Evolutionary conservation across 1,140 invertebrate genomes (phyloP).

Genomic region (Drosophila sp.): DNA sequence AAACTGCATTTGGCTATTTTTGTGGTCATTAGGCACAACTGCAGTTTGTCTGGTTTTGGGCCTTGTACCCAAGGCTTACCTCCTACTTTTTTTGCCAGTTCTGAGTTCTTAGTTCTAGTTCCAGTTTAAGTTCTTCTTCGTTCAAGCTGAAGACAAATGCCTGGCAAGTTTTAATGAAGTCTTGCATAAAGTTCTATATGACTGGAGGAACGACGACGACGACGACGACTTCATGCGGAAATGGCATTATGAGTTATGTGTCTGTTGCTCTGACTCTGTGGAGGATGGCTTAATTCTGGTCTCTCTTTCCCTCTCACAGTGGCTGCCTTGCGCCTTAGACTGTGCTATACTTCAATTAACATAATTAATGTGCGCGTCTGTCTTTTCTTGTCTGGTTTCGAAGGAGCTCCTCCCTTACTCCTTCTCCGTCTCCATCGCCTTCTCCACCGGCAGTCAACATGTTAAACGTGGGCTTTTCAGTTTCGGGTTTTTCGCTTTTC

Average conservation of each 20-base stretch:
- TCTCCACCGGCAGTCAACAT: neutral
- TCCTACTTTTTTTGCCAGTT: neutral
- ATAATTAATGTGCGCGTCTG: constrained; percentile 68
- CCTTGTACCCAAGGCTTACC: neutral
- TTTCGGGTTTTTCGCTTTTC: constrained; percentile 13
- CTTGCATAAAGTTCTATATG: constrained; percentile 37
- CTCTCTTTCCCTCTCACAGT: constrained; percentile 3
- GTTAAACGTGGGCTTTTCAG: constrained; percentile 4
- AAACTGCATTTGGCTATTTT: constrained; percentile 74
- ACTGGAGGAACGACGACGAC: constrained; percentile 22
- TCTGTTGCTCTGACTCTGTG: constrained; percentile 43
- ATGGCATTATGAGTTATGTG: constrained; percentile 77
- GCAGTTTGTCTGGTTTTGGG: constrained; percentile 59
- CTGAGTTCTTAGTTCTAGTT: neutral
- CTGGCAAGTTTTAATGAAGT: constrained; percentile 25
- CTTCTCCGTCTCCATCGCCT: neutral
- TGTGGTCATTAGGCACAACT: constrained; percentile 71
- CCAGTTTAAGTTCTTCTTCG: constrained; percentile 18
- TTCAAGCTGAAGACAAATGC: constrained; percentile 12
- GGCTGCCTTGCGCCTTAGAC: constrained; percentile 26
- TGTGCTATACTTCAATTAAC: constrained; percentile 73
- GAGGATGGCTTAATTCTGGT: constrained; percentile 39
- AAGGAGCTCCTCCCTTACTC: neutral
- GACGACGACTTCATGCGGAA: constrained; percentile 52
- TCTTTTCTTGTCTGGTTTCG: constrained; percentile 15